Conservation (phyloP, 2,888 invertebrate genomes). For the Epirrhoe tristata region DNA sequence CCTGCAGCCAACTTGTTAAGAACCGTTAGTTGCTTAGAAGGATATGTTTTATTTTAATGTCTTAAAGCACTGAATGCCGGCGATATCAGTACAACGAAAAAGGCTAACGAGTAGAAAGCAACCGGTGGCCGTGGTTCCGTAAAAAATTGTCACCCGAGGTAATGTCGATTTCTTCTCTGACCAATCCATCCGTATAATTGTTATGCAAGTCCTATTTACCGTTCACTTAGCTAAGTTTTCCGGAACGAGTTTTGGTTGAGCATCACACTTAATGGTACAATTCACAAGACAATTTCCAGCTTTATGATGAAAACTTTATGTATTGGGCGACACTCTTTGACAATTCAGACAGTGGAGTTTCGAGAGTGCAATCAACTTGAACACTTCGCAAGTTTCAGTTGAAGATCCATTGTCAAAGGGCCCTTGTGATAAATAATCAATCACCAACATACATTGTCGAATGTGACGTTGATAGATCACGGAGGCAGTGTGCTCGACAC, state of each 20-base stretch:
- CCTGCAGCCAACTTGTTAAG: neutral
- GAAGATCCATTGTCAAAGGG: slow-evolving; percentile 33
- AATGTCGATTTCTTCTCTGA: slow-evolving; percentile 55
- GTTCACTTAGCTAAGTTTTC: slow-evolving; percentile 21
- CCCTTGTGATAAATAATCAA: slow-evolving; percentile 56
- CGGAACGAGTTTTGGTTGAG: neutral
- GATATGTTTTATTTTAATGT: slow-evolving; percentile 12
- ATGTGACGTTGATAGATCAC: slow-evolving; percentile 59
- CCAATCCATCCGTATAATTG: slow-evolving; percentile 51
- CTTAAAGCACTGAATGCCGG: slow-evolving; percentile 10
- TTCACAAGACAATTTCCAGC: neutral
- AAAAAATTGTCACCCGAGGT: slow-evolving; percentile 59
- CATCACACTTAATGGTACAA: slow-evolving; percentile 1
- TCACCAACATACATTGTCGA: slow-evolving; percentile 51
- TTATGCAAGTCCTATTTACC: slow-evolving; percentile 43
- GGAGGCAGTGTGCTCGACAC: slow-evolving; percentile 45
- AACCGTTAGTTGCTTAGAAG: slow-evolving; percentile 2
- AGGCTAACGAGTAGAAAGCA: slow-evolving; percentile 50
- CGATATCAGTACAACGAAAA: slow-evolving; percentile 34
- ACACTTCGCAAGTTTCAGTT: slow-evolving; percentile 22
- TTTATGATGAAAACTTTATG: slow-evolving; percentile 10
- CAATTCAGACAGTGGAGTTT: slow-evolving; percentile 17
- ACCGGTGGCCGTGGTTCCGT: slow-evolving; percentile 47
- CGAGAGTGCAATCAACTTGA: slow-evolving; percentile 26
- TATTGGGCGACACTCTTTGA: slow-evolving; percentile 15